A percentile compares a stretch with the other conserved stretches of the same genome.
Conservation (phyloP, 2,797 vertebrate genomes). For the Enteromius viviparus region DNA sequence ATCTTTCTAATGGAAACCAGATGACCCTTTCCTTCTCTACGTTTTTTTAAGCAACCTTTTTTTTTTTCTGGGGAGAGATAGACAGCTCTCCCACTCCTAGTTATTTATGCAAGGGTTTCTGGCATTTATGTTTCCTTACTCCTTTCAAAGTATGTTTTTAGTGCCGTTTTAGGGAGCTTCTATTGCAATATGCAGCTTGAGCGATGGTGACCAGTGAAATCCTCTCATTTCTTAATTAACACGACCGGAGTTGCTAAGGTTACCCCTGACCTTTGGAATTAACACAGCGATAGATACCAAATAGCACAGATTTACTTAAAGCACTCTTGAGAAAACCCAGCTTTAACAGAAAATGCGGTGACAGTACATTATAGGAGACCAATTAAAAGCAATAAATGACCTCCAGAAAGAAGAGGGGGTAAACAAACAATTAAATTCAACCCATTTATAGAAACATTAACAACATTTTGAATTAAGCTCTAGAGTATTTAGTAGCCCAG, state of each 20-base stretch:
- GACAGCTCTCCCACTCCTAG: constrained; percentile 68
- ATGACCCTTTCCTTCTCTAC: constrained; percentile 80
- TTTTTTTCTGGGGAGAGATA: constrained; percentile 69
- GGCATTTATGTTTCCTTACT: constrained; percentile 62
- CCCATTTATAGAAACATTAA: constrained; percentile 36
- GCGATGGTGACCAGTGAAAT: constrained; percentile 55
- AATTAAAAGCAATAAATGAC: constrained; percentile 49
- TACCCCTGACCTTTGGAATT: constrained; percentile 54
- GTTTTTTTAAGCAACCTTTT: constrained; percentile 87
- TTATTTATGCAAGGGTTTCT: constrained; percentile 67
- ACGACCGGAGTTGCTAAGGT: constrained; percentile 50
- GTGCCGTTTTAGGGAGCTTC: constrained; percentile 40
- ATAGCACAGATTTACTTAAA: constrained; percentile 52
- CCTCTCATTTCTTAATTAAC: constrained; percentile 61
- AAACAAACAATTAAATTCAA: constrained; percentile 46
- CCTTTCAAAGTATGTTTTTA: constrained; percentile 44
- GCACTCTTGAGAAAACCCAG: constrained; percentile 40
- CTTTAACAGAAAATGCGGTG: constrained; percentile 45
- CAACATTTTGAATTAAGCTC: constrained; percentile 34
- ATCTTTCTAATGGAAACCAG: constrained; percentile 99
- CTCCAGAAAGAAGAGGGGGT: constrained; percentile 8
- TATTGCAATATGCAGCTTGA: constrained; percentile 42
- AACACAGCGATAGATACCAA: constrained; percentile 54
- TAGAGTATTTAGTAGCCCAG: constrained; percentile 14
- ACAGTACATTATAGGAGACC: constrained; percentile 32